Conservation (phyloP, 2,888 invertebrate genomes). For the Noctuana brunneofusca region DNA sequence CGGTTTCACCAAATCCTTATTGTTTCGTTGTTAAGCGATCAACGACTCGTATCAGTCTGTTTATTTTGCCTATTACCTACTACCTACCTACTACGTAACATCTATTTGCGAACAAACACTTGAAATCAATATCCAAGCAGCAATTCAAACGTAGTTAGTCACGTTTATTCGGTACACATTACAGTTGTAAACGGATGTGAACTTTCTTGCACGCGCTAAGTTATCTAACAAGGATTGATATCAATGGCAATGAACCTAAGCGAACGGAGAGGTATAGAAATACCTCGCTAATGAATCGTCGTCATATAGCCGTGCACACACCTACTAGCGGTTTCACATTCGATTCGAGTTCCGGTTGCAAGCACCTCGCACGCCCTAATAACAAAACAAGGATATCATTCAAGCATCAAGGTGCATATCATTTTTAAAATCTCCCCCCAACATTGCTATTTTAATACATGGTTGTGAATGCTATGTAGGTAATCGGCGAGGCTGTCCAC, state of each 20-base stretch:
- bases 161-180: constrained; percentile 11
- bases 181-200: constrained; percentile 39
- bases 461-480: background rate
- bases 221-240: constrained; percentile 40
- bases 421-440: constrained; percentile 5
- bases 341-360: constrained; percentile 56
- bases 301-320: constrained; percentile 42
- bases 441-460: constrained; percentile 11
- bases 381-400: constrained; percentile 18
- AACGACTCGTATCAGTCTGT: constrained; percentile 4
- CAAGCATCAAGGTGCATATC: background rate
- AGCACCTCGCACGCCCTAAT: constrained; percentile 21
- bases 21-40: constrained; percentile 20
- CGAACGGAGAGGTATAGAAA: constrained; percentile 39
- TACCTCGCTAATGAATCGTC: constrained; percentile 42
- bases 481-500: constrained; percentile 9
- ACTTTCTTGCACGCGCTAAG: constrained; percentile 41
- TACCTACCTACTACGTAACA: constrained; percentile 15
- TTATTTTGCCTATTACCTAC: constrained; percentile 19
- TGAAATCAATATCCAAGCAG: background rate
- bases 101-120: constrained; percentile 1
- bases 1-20: constrained; percentile 23
- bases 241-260: constrained; percentile 42
- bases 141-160: background rate
- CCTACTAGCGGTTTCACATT: constrained; percentile 40